Evolutionary conservation across 2,113 vertebrate species (phyloP).

Genomic region (Phylloscopus trochilus): DNA sequence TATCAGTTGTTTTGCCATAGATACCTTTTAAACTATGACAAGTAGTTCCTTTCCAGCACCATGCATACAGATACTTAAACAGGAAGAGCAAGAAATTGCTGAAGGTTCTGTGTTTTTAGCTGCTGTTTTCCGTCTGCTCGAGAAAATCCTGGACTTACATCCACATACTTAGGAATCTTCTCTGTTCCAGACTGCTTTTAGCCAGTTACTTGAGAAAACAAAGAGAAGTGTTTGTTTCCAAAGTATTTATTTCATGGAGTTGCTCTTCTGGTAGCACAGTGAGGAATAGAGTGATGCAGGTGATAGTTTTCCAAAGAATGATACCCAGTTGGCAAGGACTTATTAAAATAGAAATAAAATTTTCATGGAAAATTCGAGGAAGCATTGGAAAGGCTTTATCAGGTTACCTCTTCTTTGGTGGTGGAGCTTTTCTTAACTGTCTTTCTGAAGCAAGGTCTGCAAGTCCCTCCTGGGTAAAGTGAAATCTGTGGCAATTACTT

Average conservation of each 20-base stretch:
- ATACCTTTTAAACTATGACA: neutral
- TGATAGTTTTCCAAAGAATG: neutral
- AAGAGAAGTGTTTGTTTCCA: neutral
- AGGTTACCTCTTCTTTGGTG: neutral
- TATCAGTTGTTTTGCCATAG: neutral
- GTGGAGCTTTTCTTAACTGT: neutral
- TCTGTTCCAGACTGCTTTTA: neutral
- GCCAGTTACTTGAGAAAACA: neutral
- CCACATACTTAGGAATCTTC: neutral
- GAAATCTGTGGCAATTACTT: constrained; percentile 20
- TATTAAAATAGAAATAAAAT: neutral
- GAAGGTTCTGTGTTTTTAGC: neutral
- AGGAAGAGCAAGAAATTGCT: neutral
- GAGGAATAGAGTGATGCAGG: neutral
- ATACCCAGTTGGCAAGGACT: neutral
- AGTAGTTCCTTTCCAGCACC: neutral
- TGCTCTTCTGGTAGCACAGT: neutral
- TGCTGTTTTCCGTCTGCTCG: neutral
- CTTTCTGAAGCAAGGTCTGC: neutral
- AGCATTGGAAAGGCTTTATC: neutral
- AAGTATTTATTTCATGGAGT: neutral
- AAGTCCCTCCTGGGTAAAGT: neutral
- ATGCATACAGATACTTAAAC: neutral
- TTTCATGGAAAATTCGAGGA: neutral
- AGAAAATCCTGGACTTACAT: neutral